Evolutionary conservation across 2,797 vertebrate genomes (phyloP).

Genomic region (Austrolebias charrua): DNA sequence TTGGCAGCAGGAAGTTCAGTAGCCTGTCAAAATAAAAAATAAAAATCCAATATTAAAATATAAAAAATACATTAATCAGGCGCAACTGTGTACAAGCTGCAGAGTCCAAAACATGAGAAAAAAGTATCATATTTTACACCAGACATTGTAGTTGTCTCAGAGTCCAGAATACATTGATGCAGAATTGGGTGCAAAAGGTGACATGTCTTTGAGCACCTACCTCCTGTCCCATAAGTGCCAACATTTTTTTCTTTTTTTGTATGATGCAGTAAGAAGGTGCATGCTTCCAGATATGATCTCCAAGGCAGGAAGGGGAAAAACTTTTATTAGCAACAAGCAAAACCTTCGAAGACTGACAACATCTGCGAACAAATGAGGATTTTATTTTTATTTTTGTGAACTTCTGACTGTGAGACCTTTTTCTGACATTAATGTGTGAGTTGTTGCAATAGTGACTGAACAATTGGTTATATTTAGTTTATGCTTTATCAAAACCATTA

Average conservation of each 20-base stretch:
- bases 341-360: conserved; percentile 10
- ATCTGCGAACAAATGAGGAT: conserved; percentile 11
- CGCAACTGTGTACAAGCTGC: no score
- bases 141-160: not conserved
- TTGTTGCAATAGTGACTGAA: conserved; percentile 16
- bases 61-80: no score
- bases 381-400: conserved; percentile 27
- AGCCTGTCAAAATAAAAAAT: no score
- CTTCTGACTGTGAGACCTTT: conserved; percentile 30
- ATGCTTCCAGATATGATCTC: conserved; percentile 6
- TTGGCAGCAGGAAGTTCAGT: no score
- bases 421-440: conserved; percentile 41
- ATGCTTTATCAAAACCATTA: not conserved
- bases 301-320: conserved; percentile 4
- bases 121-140: no score
- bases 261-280: not conserved
- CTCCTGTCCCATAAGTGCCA: not conserved
- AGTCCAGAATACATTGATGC: not conserved
- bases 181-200: not conserved
- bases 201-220: not conserved
- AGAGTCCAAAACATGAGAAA: no score
- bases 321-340: not conserved
- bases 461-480: conserved; percentile 1
- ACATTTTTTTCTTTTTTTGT: not conserved
- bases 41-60: no score